These are phyloP conservation scores for Mesorhabditis sp. DNA, from an alignment of 2,888 invertebrate species.

Conservation along the genomic window DNA sequence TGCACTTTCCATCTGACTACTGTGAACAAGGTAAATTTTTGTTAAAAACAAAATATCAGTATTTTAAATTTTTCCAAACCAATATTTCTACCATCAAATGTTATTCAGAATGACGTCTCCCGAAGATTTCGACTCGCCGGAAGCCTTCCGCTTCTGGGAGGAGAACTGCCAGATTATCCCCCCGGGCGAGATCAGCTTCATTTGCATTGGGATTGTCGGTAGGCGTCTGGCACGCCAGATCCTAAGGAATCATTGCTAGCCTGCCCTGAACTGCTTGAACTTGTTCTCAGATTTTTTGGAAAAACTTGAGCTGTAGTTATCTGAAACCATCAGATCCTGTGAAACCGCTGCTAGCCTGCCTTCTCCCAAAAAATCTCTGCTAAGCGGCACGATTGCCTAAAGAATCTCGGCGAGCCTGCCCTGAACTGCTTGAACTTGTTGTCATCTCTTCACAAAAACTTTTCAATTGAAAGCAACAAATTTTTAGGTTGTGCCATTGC, in stretches of 20 bases:
- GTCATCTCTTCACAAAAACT: neutral
- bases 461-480: neutral
- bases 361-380: neutral
- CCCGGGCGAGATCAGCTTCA: slow-evolving; percentile 39
- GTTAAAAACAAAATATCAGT: too few species aligned
- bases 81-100: neutral
- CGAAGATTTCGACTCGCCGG: neutral
- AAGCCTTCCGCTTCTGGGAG: slow-evolving; percentile 40
- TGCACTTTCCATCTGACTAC: too few species aligned
- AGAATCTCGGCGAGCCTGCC: neutral
- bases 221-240: neutral
- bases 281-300: too few species aligned
- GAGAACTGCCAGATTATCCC: slow-evolving; percentile 44
- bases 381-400: neutral
- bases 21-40: too few species aligned
- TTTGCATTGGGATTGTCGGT: neutral
- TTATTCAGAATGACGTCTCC: neutral
- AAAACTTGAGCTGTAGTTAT: neutral
- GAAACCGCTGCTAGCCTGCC: too few species aligned
- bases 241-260: too few species aligned
- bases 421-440: neutral
- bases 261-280: too few species aligned
- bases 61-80: too few species aligned
- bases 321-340: too few species aligned
- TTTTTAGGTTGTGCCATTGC: slow-evolving; percentile 44